These are phyloP conservation scores for Drosophila algonquin DNA, from an alignment of 2,888 invertebrate genomes.

Conservation along the genomic window DNA sequence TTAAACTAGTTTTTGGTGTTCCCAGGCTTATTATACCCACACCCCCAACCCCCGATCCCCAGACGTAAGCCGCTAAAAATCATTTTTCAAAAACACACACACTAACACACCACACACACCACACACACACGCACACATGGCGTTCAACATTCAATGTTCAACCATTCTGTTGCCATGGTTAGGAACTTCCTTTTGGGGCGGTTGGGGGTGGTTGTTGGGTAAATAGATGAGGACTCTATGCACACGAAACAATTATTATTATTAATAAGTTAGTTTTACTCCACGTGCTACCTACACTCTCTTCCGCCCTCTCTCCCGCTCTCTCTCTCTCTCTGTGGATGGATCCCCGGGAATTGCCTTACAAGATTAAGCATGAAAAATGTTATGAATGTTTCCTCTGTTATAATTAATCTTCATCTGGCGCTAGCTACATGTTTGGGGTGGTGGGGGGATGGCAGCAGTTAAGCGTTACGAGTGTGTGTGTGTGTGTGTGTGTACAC, in stretches of 20 bases:
- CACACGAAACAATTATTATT: conserved; percentile 76
- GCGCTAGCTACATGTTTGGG: conserved; percentile 14
- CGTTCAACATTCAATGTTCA: conserved; percentile 28
- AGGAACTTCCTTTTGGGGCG: conserved; percentile 16
- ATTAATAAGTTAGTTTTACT: conserved; percentile 75
- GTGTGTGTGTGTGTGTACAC: background rate
- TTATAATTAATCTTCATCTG: conserved; percentile 74
- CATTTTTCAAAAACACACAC: conserved; percentile 70
- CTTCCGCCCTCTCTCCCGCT: background rate
- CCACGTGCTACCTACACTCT: conserved; percentile 53
- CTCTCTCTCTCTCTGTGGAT: background rate
- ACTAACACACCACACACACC: too few species aligned
- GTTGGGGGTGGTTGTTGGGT: background rate
- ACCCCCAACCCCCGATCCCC: background rate
- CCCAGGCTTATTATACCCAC: conserved; percentile 16
- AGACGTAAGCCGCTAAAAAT: conserved; percentile 66
- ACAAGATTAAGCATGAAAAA: conserved; percentile 77
- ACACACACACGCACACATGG: conserved; percentile 51
- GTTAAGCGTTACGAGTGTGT: conserved; percentile 2
- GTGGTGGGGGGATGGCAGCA: background rate
- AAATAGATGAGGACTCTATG: conserved; percentile 24
- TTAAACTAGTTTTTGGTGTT: conserved; percentile 41
- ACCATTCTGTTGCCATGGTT: conserved; percentile 37
- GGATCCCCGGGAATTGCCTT: conserved; percentile 43
- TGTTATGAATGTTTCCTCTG: conserved; percentile 73